Percentiles rank a stretch among this genome's conserved stretches.
Evolutionary conservation across 2,888 invertebrate genomes (phyloP).

Genomic region (Oxycera nigricornis): DNA sequence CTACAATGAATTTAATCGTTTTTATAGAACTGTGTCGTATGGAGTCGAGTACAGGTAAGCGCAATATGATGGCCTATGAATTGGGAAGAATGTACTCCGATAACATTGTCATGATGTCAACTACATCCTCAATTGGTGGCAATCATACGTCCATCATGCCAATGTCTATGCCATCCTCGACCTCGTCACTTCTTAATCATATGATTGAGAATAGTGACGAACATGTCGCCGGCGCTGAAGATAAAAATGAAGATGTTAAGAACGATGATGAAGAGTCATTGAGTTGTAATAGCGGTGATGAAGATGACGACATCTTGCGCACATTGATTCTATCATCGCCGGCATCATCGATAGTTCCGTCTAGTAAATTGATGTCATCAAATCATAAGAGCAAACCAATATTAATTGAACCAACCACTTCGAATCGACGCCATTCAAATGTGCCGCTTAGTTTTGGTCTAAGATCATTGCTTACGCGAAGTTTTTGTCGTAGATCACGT

Average conservation of each 20-base stretch:
- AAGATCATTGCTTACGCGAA: conserved; percentile 50
- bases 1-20: conserved; percentile 12
- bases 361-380: conserved; percentile 47
- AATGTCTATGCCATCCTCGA: conserved; percentile 32
- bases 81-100: conserved; percentile 35
- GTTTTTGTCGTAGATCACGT: conserved; percentile 49
- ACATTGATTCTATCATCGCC: conserved; percentile 15
- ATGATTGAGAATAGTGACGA: conserved; percentile 3
- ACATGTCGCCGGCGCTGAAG: neutral
- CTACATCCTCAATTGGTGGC: neutral
- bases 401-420: conserved; percentile 36
- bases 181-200: conserved; percentile 22
- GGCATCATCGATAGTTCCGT: conserved; percentile 34
- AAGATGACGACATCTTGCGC: conserved; percentile 11
- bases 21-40: conserved; percentile 34
- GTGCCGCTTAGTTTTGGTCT: conserved; percentile 49
- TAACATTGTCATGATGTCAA: conserved; percentile 34
- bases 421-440: conserved; percentile 48
- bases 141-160: neutral
- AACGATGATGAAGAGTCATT: neutral
- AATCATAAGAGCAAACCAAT: conserved; percentile 40
- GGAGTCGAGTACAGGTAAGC: neutral
- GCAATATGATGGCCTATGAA: neutral
- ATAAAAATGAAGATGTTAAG: conserved; percentile 11
- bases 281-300: neutral